Base-by-base conservation (phyloP, 1,140 invertebrate species). In the Lordiphosa mommai region DNA sequence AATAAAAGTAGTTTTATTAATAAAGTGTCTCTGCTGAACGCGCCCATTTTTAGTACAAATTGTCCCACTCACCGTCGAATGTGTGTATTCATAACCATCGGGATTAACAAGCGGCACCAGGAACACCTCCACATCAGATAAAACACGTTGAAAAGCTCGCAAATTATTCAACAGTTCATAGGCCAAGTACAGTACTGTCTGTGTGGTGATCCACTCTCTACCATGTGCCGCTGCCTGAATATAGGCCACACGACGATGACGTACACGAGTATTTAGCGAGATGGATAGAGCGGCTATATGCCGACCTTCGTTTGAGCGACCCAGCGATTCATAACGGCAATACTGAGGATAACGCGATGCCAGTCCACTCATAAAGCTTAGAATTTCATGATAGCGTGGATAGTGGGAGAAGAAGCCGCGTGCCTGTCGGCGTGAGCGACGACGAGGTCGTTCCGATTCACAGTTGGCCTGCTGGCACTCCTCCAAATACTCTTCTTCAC, bases 151-250 rank as follows among this genome's bases (percentile, higher is more conserved):
- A 30, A 87, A 88, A 10, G 82, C 77, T 0, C 86, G 60, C 41
- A 94, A 90, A 27, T 91, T 88, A n/a, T 92, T 89, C 3, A 93
- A 82, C 2, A 93, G 60, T 5, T 91, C 82, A 29, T 88, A 84
- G 27, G 84, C 90, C 47, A 94, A 90, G 77, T 92, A 94, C 0
- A 93, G 71, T 3, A 91, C 91, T 0, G 92, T 91, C 4, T 93
- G 91, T 3, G 93, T 91, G 0, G 93, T 91, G 30, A 94, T 92
- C 93, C 94, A 95, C 89, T 95, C 94, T 59, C 93, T 82, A 7
- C 86, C 87, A 33, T 88, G 87, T 17, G 84, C 51, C 4, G 76
- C 84, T 0, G 74, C 76, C 52, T 88, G 87, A 4, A 88, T 88
- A 32, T 88, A 88, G 30, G 87, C 87, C 34, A 88, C 82, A 12